These are phyloP conservation scores for Mimumesa dahlbomi DNA, from an alignment of 2,888 invertebrate genomes.

Conservation along the genomic window DNA sequence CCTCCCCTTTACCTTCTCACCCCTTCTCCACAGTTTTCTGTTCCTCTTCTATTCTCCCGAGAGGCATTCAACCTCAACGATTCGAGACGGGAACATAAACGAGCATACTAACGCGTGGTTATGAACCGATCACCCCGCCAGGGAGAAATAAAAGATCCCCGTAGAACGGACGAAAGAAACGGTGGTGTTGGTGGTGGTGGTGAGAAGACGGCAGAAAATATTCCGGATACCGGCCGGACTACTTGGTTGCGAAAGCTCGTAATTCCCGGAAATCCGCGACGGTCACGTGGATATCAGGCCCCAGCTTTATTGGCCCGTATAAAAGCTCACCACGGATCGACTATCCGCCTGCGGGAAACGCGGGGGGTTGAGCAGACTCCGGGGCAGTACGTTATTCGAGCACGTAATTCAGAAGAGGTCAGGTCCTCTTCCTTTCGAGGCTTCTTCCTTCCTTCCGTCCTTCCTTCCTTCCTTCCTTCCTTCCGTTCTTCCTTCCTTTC, in stretches of 20 bases:
- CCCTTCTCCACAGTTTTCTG: not conserved
- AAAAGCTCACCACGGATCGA: slow-evolving; percentile 48
- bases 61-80: slow-evolving; percentile 48
- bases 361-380: slow-evolving; percentile 18
- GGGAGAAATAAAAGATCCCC: not conserved
- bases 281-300: slow-evolving; percentile 40
- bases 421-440: slow-evolving; percentile 14
- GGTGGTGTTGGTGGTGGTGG: not conserved
- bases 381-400: slow-evolving; percentile 40
- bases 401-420: slow-evolving; percentile 54
- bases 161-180: not conserved
- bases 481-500: slow-evolving; percentile 1
- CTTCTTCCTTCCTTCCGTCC: slow-evolving; percentile 17
- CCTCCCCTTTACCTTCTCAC: not conserved
- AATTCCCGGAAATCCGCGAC: slow-evolving; percentile 43
- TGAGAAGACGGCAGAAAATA: slow-evolving; percentile 13
- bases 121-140: slow-evolving; percentile 33
- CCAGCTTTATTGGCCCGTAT: slow-evolving; percentile 58
- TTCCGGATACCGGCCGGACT: slow-evolving; percentile 3
- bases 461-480: slow-evolving; percentile 24
- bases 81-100: slow-evolving; percentile 51
- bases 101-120: slow-evolving; percentile 38
- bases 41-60: slow-evolving; percentile 15
- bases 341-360: slow-evolving; percentile 13
- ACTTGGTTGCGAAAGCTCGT: slow-evolving; percentile 25